These are phyloP conservation scores for Barypeithes pellucidus DNA, from an alignment of 2,888 invertebrate genomes.

Conservation along the genomic window DNA sequence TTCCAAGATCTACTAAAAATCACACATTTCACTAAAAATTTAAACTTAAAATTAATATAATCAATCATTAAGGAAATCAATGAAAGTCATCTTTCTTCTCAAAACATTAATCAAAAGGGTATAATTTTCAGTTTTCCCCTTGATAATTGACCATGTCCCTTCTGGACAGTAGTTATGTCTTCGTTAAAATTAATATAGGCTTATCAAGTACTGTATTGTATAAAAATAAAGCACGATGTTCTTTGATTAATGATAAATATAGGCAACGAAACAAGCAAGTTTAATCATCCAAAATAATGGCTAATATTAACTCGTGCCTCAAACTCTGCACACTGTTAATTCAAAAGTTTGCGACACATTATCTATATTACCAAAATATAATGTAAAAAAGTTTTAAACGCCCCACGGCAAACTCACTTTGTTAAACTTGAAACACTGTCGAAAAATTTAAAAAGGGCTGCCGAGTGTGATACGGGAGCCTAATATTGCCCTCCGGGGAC, in stretches of 20 bases:
- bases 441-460: constrained; percentile 47
- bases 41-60: no score
- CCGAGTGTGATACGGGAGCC: constrained; percentile 40
- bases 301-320: not conserved
- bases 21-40: no score
- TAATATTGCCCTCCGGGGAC: constrained; percentile 42
- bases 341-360: constrained; percentile 19
- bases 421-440: constrained; percentile 47
- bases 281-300: constrained; percentile 15
- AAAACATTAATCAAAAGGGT: no score
- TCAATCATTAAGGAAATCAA: no score
- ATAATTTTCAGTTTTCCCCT: no score
- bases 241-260: not conserved
- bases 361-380: constrained; percentile 25
- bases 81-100: no score
- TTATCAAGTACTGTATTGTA: no score
- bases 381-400: constrained; percentile 35
- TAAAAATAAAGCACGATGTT: not conserved
- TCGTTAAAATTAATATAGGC: no score
- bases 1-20: no score
- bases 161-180: no score
- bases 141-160: no score
- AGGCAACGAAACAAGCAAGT: constrained; percentile 8
- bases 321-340: constrained; percentile 9
- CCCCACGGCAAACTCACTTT: constrained; percentile 38